Base-by-base conservation (phyloP, 1,140 invertebrate genomes). In the Chrysomallon squamiferum region DNA sequence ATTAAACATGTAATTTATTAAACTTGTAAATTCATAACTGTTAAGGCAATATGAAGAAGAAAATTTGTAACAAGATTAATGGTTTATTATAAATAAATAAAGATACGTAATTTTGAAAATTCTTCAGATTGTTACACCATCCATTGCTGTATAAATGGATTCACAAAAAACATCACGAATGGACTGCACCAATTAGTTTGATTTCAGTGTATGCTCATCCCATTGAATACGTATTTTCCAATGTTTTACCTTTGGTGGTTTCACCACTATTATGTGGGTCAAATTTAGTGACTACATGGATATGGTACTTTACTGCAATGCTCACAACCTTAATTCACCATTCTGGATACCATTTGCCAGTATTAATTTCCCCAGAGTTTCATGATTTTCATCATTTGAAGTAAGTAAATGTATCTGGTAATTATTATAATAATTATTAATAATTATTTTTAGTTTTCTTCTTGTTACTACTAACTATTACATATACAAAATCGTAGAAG, bases 131-230 rank as follows among this genome's bases (percentile, higher is more conserved):
- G 54, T 85, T 94, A 2, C 93, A 95, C 71, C 89, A 89, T 70
- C 88, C 89, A 59, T 86, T 88, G 56, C 81, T 95, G 33, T 95
- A 95, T 83, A 93, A 92, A 77, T 88, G 89, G 69, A 92, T 95
- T 61, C 93, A 95, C 84, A 95, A 95, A 78, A 88, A 91, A 70
- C 93, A 95, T 79, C 82, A 84, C 67, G 79, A 82, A 52, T 83
- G 77, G 74, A 78, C 75, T 15, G 81, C 79, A 1, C 77, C 83
- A 18, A 71, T 84, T 49, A 83, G 81, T 3, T 64, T 95, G 1
- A 92, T 92, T 0, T 91, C 93, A 18, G 88, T 93, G 35, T 96
- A 95, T 84, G 93, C 92, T 69, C 93, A 96, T 86, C 93, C 94
- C 2, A 75, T 95, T 13, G 94, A 96, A 80, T 93, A 95, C 83